These are phyloP conservation scores for Aspidoscelis tigris DNA, from an alignment of 2,113 vertebrate species.

Conservation along the genomic window DNA sequence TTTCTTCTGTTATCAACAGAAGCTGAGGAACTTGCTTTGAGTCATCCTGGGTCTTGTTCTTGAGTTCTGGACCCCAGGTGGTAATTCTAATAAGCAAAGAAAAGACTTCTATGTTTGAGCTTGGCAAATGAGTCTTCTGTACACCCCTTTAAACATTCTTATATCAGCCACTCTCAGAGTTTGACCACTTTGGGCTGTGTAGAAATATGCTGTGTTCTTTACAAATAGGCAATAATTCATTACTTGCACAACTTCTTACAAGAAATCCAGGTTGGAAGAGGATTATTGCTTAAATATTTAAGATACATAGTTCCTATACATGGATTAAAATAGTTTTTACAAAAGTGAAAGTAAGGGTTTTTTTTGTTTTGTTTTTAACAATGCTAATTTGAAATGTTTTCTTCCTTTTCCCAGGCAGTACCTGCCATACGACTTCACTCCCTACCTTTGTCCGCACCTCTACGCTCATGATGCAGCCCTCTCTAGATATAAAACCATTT, in stretches of 20 bases:
- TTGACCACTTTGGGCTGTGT: slow-evolving; percentile 33
- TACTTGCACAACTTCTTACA: slow-evolving; percentile 43
- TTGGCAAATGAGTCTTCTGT: background rate
- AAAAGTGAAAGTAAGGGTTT: background rate
- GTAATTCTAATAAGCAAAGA: background rate
- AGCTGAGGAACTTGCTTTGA: no score
- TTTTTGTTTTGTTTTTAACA: background rate
- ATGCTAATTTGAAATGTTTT: slow-evolving; percentile 41
- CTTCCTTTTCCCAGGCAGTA: slow-evolving; percentile 80
- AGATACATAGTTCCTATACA: background rate
- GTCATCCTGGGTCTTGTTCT: no score
- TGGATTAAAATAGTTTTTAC: slow-evolving; percentile 4
- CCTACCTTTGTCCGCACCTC: slow-evolving; percentile 86
- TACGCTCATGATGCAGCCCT: slow-evolving; percentile 90
- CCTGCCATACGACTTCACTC: slow-evolving; percentile 81
- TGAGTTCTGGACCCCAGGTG: no score
- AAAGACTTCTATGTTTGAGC: slow-evolving; percentile 33
- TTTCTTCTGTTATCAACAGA: no score
- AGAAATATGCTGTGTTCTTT: slow-evolving; percentile 50
- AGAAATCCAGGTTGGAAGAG: background rate
- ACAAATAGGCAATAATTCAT: slow-evolving; percentile 54
- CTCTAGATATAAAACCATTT: slow-evolving; percentile 91
- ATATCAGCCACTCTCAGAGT: slow-evolving; percentile 47
- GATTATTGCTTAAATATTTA: slow-evolving; percentile 32
- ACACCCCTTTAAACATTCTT: slow-evolving; percentile 50